Evolutionary conservation across 2,797 vertebrate species (phyloP).

Genomic region (Petrocephalus sullivani): DNA sequence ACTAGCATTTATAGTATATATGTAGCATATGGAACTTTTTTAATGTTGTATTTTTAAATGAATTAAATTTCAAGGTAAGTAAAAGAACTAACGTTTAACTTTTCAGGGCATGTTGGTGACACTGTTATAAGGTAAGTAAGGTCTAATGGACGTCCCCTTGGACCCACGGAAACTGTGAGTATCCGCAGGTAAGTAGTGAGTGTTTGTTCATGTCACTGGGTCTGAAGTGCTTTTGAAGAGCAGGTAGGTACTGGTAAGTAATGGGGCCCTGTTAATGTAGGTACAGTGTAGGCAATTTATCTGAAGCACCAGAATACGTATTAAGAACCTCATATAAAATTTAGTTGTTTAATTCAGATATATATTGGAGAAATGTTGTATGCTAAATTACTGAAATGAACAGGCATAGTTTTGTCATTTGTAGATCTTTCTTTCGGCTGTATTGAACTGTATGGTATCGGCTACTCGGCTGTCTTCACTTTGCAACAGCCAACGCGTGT

Average conservation of each 20-base stretch:
- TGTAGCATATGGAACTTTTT: slow-evolving; percentile 65
- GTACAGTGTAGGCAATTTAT: background rate
- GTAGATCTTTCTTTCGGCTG: background rate
- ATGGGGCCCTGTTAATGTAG: slow-evolving; percentile 27
- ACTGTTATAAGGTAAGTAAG: slow-evolving; percentile 64
- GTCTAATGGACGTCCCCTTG: slow-evolving; percentile 32
- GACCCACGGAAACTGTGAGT: slow-evolving; percentile 26
- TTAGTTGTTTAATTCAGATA: background rate
- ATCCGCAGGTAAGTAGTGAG: slow-evolving; percentile 32
- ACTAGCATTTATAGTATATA: slow-evolving; percentile 51
- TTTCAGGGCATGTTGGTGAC: slow-evolving; percentile 52
- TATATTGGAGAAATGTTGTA: background rate
- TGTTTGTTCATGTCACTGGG: slow-evolving; percentile 29
- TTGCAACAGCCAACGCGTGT: background rate
- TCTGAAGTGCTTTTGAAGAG: slow-evolving; percentile 21
- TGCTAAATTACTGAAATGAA: background rate
- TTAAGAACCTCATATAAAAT: background rate
- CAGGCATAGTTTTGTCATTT: background rate
- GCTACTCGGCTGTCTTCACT: background rate
- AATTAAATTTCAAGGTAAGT: slow-evolving; percentile 69
- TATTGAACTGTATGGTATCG: background rate
- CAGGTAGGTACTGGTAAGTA: slow-evolving; percentile 30
- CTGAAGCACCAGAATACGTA: background rate
- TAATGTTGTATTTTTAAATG: slow-evolving; percentile 65
- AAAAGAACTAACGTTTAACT: slow-evolving; percentile 62